phyloP scores from a whole-genome alignment of 2,888 invertebrate genomes.

The Lasioglossum figueresi region DNA sequence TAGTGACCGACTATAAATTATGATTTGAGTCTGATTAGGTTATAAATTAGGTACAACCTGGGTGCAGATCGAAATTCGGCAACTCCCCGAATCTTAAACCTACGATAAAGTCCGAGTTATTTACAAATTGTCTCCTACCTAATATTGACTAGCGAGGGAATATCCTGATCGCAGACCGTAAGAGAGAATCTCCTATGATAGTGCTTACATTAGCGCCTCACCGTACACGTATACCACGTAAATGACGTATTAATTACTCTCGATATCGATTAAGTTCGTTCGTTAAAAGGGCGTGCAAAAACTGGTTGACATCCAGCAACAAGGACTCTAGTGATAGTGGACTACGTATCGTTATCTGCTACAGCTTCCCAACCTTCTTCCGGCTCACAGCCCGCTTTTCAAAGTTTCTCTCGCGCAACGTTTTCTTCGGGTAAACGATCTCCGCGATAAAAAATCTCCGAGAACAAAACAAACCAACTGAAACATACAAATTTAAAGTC shows the following conservation, averaged over 20 bases:
- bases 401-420: not conserved
- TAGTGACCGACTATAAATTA: not conserved
- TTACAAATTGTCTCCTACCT: slow-evolving; percentile 78
- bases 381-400: not conserved
- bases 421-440: not conserved
- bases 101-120: slow-evolving; percentile 59
- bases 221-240: slow-evolving; percentile 66
- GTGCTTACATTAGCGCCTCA: slow-evolving; percentile 49
- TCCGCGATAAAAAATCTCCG: not conserved
- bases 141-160: slow-evolving; percentile 84
- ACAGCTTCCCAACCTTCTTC: not conserved
- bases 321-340: slow-evolving; percentile 28
- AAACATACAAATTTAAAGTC: not conserved
- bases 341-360: slow-evolving; percentile 34
- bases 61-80: not conserved
- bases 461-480: not conserved
- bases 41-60: not conserved
- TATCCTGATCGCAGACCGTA: slow-evolving; percentile 60
- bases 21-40: not conserved
- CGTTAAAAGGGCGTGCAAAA: slow-evolving; percentile 31
- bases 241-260: slow-evolving; percentile 37
- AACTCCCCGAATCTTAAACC: slow-evolving; percentile 14
- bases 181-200: slow-evolving; percentile 51
- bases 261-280: slow-evolving; percentile 20
- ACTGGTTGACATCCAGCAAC: slow-evolving; percentile 37